Evolutionary conservation across 2,888 invertebrate species (phyloP), one percentile per base, ranked within the genome.

Genomic region (Agrotis puta): DNA sequence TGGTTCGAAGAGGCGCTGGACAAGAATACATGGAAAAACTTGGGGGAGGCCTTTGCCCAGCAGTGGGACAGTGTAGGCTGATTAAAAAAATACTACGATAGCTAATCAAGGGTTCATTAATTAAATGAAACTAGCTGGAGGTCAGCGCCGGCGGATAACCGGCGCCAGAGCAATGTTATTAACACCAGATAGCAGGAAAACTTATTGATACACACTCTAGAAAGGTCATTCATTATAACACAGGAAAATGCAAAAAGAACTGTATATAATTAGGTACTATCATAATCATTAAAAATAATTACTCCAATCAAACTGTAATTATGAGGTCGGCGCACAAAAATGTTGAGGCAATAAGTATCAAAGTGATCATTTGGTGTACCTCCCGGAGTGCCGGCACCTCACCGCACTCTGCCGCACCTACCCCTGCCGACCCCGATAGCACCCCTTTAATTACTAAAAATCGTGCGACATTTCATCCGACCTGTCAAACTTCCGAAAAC

Each of bases 401-500:
- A 27, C 67, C 20, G 11, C 74, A 1, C 53, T 50, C 39, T 56
- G 33, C 33, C 33, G 51, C 65, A 74, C 64, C 75, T 77, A 64
- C 83, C 82, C 80, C 76, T 82, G 74, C 39, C 39, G 39, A 39
- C 63, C 9, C 48, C 62, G 63, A 80, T 69, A 79, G 77, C 78
- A 88, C 86, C 90, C 90, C 90, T 91, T 93, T 94, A 93, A 95
- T 95, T 94, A 94, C 91, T 92, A 95, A 95, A 95, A 95, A 95
- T 95, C 92, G 92, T 88, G 92, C 93, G 94, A 94, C 94, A 95
- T 94, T 95, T 94, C 94, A 93, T 94, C 92, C 89, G 89, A 89
- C 88, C 94, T 94, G 95, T 94, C 95, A 94, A 95, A 95, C 90
- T 95, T 92, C 88, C 88, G 89, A 87, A 89, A 91, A 88, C 86